A percentile compares a stretch with the other conserved stretches of the same genome.
Conservation (phyloP, 2,113 vertebrate genomes). For the Sapayoa aenigma region DNA sequence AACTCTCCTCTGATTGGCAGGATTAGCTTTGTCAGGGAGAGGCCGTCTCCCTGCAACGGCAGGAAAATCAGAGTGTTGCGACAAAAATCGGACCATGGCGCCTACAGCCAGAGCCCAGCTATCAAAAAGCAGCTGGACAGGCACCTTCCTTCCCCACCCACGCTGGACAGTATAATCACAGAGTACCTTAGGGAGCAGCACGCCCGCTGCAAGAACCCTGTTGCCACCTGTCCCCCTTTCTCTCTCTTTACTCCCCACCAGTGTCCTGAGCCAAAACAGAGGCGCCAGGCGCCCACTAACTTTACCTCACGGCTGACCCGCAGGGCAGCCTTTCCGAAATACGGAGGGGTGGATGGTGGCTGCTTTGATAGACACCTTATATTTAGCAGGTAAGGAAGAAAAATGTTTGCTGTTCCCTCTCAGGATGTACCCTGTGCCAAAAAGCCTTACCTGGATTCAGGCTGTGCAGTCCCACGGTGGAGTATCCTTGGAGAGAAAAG, state of each 20-base stretch:
- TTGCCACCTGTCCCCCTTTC: slow-evolving; percentile 98
- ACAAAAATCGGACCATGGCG: slow-evolving; percentile 97
- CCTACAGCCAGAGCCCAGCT: slow-evolving; percentile 96
- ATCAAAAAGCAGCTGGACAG: slow-evolving; percentile 98
- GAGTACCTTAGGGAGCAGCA: slow-evolving; percentile 98
- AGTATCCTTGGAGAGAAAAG: not conserved
- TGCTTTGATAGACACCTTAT: slow-evolving; percentile 99
- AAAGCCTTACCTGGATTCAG: not conserved
- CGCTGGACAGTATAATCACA: slow-evolving; percentile 97
- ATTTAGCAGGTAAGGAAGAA: slow-evolving; percentile 89
- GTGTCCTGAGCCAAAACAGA: slow-evolving; percentile 98
- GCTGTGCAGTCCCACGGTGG: not conserved
- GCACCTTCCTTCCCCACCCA: slow-evolving; percentile 94
- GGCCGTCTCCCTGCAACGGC: slow-evolving; percentile 82
- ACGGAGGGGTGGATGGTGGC: slow-evolving; percentile 95
- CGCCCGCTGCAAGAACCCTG: slow-evolving; percentile 98
- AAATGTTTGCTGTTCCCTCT: not conserved
- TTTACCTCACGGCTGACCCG: slow-evolving; percentile 94
- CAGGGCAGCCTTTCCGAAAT: slow-evolving; percentile 94
- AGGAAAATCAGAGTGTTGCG: slow-evolving; percentile 89
- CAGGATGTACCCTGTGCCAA: not conserved
- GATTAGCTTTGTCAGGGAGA: slow-evolving; percentile 93
- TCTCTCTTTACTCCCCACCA: slow-evolving; percentile 98
- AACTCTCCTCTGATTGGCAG: slow-evolving; percentile 89
- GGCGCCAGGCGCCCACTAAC: slow-evolving; percentile 94